These are phyloP conservation scores for Istiophorus platypterus DNA, from an alignment of 2,113 vertebrate genomes.

Conservation along the genomic window DNA sequence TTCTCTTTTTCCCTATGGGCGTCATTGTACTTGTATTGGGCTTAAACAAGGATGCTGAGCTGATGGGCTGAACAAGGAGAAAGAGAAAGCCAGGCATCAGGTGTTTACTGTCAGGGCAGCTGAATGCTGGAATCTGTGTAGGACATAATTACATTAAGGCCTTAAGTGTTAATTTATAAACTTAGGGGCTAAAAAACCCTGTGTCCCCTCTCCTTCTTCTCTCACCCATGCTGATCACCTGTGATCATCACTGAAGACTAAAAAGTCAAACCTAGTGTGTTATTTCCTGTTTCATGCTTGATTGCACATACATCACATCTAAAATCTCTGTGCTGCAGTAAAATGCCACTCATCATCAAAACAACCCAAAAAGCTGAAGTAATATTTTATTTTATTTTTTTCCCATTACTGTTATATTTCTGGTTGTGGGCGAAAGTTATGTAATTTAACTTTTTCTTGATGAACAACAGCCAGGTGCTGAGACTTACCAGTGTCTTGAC, in stretches of 20 bases:
- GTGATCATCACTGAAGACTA: neutral
- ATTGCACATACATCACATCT: neutral
- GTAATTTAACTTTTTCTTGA: neutral
- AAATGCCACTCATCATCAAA: neutral
- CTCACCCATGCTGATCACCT: neutral
- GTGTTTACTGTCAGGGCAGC: neutral
- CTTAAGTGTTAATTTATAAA: neutral
- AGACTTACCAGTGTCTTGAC: neutral
- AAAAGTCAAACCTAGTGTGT: neutral
- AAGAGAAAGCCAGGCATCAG: neutral
- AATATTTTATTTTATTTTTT: neutral
- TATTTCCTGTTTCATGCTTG: slow-evolving; percentile 1
- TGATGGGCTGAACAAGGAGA: neutral
- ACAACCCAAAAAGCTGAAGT: neutral
- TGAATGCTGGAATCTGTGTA: neutral
- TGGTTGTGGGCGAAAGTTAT: neutral
- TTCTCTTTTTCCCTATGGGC: neutral
- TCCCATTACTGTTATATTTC: neutral
- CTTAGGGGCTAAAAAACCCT: neutral
- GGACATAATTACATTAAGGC: neutral
- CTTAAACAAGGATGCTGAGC: slow-evolving; percentile 13
- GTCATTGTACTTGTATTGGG: neutral
- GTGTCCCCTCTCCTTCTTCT: neutral
- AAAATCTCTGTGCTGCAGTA: neutral
- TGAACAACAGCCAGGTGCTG: neutral